Evolutionary conservation across 2,888 invertebrate species (phyloP).

Genomic region (Polydrusus tereticollis): DNA sequence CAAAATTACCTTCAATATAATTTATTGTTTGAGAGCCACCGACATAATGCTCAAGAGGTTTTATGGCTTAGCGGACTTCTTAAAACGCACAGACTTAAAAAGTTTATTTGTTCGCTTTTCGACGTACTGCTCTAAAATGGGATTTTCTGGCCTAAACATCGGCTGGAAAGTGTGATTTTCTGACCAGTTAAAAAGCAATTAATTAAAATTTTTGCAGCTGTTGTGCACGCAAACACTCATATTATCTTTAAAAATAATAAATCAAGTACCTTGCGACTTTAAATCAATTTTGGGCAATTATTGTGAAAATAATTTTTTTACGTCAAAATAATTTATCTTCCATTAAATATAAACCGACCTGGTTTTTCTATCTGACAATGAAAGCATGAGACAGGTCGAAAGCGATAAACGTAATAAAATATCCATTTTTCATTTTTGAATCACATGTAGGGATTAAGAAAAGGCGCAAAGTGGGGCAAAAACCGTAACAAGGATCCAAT

Average conservation of each 20-base stretch:
- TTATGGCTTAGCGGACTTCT: too few relatives aligned
- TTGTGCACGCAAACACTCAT: background rate
- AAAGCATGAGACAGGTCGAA: constrained; percentile 5
- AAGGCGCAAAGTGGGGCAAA: constrained; percentile 18
- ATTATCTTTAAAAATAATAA: background rate
- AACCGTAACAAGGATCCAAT: constrained; percentile 17
- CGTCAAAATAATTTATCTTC: constrained; percentile 24
- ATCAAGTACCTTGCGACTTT: constrained; percentile 1
- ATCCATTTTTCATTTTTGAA: constrained; percentile 36
- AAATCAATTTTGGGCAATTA: constrained; percentile 18
- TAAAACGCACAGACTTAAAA: too few relatives aligned
- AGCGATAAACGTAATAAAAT: constrained; percentile 30
- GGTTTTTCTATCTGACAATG: constrained; percentile 17
- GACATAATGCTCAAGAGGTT: too few relatives aligned
- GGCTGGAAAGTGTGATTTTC: too few relatives aligned
- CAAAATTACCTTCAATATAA: too few relatives aligned
- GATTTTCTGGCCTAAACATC: too few relatives aligned
- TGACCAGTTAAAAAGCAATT: too few relatives aligned
- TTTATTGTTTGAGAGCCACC: too few relatives aligned
- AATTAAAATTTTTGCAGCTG: background rate
- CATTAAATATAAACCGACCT: constrained; percentile 23
- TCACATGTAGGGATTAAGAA: constrained; percentile 5
- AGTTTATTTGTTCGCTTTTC: too few relatives aligned
- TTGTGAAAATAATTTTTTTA: constrained; percentile 16
- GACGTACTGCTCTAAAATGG: too few relatives aligned